Evolutionary conservation across 2,797 vertebrate genomes (phyloP), one percentile per base, ranked within the genome.

Genomic region (Carduelis carduelis): DNA sequence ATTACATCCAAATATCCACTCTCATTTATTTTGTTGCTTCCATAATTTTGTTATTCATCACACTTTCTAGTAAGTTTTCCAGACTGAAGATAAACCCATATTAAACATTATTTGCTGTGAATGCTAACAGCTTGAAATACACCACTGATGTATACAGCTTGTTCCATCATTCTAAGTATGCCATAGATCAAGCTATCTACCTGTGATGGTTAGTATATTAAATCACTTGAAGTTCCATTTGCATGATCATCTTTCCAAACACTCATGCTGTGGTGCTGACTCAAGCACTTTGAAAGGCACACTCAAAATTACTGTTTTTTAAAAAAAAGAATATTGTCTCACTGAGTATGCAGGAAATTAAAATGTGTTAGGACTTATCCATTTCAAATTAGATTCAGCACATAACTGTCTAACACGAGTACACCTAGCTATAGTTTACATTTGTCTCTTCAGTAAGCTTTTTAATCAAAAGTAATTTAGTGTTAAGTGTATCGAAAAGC

Each of bases 401-500:
- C 60, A 65, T 97, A 96, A 96, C 78, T 96, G 85, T 70, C 90
- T 96, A 95, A 93, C 35, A 8, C 81, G 83, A 96, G 70, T 69
- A 53, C 76, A 97, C 90, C 97, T 97, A 96, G 63, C 65, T 78
- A 59, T 90, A 94, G 95, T 97, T 97, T 95, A 96, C 95, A 82
- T 95, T 97, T 95, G 87, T 96, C 80, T 97, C 91, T 92, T 83
- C 84, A 89, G 93, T 93, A 97, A 96, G 96, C 85, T 95, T 97
- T 98, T 97, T 96, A 97, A 98, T 97, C 92, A 97, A 90, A 97
- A 97, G 90, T 88, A 95, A 96, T 97, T 96, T 94, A 94, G 79
- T 87, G 87, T 79, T 97, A 97, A 97, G 91, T 89, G 47, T 90
- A 97, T 91, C 3, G 21, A 97, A 95, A 97, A 91, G 72, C 64